Conservation (phyloP, 2,888 invertebrate species). For the Dryococelus australis region DNA sequence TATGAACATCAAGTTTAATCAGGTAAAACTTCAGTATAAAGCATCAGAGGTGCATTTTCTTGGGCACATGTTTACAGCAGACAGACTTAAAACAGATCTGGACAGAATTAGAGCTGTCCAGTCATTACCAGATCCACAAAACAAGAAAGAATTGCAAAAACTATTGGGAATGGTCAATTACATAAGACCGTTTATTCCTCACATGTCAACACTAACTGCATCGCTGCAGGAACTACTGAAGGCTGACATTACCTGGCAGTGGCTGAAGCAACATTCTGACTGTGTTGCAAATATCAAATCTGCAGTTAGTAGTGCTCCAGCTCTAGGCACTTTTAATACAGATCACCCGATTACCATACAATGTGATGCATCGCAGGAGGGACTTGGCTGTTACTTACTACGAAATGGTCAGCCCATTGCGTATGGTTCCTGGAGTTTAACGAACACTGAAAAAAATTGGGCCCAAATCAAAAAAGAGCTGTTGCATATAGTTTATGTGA, state of each 20-base stretch:
- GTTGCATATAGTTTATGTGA: slow-evolving; percentile 31
- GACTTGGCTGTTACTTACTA: not conserved
- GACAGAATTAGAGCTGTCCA: too few species aligned
- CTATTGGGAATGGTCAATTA: slow-evolving; percentile 34
- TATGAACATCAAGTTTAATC: too few species aligned
- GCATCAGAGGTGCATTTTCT: not conserved
- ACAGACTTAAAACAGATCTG: not conserved
- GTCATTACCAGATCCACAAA: slow-evolving; percentile 18
- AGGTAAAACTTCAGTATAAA: not conserved
- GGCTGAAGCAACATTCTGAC: not conserved
- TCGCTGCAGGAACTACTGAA: slow-evolving; percentile 32
- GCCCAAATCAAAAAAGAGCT: slow-evolving; percentile 38
- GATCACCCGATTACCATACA: slow-evolving; percentile 37
- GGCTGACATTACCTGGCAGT: not conserved
- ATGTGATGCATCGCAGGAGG: slow-evolving; percentile 45
- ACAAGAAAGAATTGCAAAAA: too few species aligned
- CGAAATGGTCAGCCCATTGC: slow-evolving; percentile 54
- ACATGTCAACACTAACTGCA: slow-evolving; percentile 36
- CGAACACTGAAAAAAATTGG: slow-evolving; percentile 48
- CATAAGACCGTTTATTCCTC: slow-evolving; percentile 31
- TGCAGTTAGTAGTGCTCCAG: slow-evolving; percentile 39
- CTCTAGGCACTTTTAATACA: slow-evolving; percentile 40
- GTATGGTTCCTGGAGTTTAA: slow-evolving; percentile 53
- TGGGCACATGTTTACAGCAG: slow-evolving; percentile 22
- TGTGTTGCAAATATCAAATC: not conserved